Evolutionary conservation across 2,797 vertebrate genomes (phyloP), one percentile per base, ranked within the genome.

Genomic region (Channa striata): DNA sequence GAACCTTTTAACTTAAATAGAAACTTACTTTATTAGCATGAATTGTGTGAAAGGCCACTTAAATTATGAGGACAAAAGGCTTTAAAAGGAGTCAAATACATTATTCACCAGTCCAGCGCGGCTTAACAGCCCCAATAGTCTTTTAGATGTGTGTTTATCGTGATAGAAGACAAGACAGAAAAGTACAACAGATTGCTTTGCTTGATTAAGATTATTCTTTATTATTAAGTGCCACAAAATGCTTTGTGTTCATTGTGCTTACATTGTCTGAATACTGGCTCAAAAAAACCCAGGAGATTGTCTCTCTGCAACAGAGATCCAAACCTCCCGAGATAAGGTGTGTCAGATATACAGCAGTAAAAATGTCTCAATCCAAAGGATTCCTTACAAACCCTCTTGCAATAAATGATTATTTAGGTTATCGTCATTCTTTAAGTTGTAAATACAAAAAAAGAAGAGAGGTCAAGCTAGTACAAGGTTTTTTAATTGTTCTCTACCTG

Each of bases 181-280:
- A 69, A 87, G 59, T 72, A n/a, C 49, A 51, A 84, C 78, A 89
- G 83, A 83, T 74, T 67, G 65, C 78, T 68, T 75, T 80, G 80
- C 80, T 91, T 92, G 82, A 81, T 94, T 94, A 90, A 91, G 89
- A 92, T 94, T 94, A 92, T 90, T 93, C 94, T 95, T 95, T 94
- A 95, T 95, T 95, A 95, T 95, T 94, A 95, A 95, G 95, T 95
- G 93, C 93, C 92, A 95, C 93, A 94, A 94, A 95, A 95, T 94
- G 93, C 93, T 93, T 95, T 94, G 92, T 94, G 93, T 93, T 93
- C 90, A 89, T 94, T 95, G 95, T 95, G 95, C 95, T 95, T 95
- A 95, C 94, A 95, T 94, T 90, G 90, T 93, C 93, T 94, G 92
- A 94, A 94, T 93, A 94, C 92, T 94, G 94, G 93, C 94, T 95